Evolutionary conservation across 1,140 invertebrate species (phyloP).

Genomic region (Leptinotarsa lineolata): DNA sequence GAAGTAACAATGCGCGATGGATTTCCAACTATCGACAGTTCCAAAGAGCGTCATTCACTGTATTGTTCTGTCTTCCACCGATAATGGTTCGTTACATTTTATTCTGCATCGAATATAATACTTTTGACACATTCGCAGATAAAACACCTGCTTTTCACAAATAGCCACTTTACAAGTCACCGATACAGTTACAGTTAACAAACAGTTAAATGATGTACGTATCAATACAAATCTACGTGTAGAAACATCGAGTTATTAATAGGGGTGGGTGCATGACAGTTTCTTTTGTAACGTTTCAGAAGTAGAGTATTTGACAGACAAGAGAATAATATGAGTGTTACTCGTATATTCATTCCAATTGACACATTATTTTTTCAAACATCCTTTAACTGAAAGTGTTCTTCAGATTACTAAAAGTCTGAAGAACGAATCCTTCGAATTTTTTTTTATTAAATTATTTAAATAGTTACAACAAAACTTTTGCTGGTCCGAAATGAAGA

Average conservation of each 20-base stretch:
- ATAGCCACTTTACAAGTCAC: slow-evolving; percentile 16
- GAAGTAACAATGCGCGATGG: slow-evolving; percentile 12
- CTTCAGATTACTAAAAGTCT: too few relatives aligned
- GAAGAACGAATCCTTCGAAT: too few relatives aligned
- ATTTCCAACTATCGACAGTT: slow-evolving; percentile 15
- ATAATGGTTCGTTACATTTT: slow-evolving; percentile 25
- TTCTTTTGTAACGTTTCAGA: too few relatives aligned
- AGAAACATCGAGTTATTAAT: slow-evolving; percentile 3
- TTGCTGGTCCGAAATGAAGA: too few relatives aligned
- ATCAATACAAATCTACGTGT: slow-evolving; percentile 9
- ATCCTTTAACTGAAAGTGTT: too few relatives aligned
- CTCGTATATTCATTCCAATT: too few relatives aligned
- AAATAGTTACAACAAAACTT: too few relatives aligned
- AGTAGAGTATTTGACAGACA: too few relatives aligned
- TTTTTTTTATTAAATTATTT: too few relatives aligned
- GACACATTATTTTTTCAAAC: too few relatives aligned
- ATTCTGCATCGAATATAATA: slow-evolving; percentile 22
- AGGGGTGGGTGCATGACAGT: background rate
- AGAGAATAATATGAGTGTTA: too few relatives aligned
- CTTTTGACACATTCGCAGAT: slow-evolving; percentile 22
- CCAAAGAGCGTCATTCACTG: slow-evolving; percentile 19
- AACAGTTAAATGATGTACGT: slow-evolving; percentile 13
- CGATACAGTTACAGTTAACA: slow-evolving; percentile 3
- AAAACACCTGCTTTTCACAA: slow-evolving; percentile 21
- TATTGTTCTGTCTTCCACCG: slow-evolving; percentile 7